Percentiles rank a stretch among this genome's conserved stretches.
These are phyloP conservation scores for Dipodomys spectabilis DNA, from an alignment of 2,113 vertebrate genomes.

Conservation along the genomic window DNA sequence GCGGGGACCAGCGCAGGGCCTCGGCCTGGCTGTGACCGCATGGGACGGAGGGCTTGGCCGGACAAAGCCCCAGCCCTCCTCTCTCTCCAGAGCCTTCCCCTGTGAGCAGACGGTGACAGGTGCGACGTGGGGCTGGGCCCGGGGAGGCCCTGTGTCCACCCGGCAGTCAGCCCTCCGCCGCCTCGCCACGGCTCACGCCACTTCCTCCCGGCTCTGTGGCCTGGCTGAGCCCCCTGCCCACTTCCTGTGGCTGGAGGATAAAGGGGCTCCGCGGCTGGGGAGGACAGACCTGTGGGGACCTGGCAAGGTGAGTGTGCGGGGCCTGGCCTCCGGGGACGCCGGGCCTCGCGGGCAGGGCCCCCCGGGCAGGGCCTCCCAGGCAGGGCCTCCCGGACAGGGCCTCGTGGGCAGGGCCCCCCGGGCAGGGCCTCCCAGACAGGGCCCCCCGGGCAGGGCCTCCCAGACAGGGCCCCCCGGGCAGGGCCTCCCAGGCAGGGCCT, in stretches of 20 bases:
- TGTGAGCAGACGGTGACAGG: too few relatives aligned
- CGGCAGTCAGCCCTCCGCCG: neutral
- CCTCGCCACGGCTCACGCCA: neutral
- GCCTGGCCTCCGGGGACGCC: neutral
- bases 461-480: too few relatives aligned
- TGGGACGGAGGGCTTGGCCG: neutral
- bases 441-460: too few relatives aligned
- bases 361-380: too few relatives aligned
- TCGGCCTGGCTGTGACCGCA: too few relatives aligned
- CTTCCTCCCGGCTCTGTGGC: neutral
- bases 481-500: too few relatives aligned
- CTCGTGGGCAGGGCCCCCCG: too few relatives aligned
- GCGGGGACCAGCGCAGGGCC: neutral
- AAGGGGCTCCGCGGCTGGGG: neutral
- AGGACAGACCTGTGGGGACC: neutral
- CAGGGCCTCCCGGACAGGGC: neutral
- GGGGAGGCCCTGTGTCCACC: neutral
- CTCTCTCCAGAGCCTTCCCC: neutral
- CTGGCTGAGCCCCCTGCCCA: neutral
- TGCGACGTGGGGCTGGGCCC: neutral
- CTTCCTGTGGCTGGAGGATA: constrained; percentile 19
- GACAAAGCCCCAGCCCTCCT: neutral
- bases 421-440: too few relatives aligned
- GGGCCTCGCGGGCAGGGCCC: too few relatives aligned
- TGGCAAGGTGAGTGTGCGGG: neutral